Base-by-base conservation (phyloP, 2,113 vertebrate species). In the mouse (Mus musculus) region DNA sequence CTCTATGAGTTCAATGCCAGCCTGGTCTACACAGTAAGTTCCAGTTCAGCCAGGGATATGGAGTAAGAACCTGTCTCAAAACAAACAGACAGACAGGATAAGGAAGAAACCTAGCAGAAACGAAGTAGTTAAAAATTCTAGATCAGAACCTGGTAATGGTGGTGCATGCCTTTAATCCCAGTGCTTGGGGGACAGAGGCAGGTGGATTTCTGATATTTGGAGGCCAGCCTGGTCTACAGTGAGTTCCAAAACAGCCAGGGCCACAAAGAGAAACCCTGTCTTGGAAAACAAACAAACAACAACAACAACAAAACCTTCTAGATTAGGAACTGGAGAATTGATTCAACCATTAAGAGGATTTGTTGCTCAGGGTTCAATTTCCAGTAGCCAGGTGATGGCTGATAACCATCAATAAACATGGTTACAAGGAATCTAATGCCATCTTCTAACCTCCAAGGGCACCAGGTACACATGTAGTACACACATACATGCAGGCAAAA, bases 91-190 rank as follows among this genome's bases (percentile, higher is more conserved):
- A 33, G 30, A 33, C 46, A 67, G 42, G 5, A 63, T 28, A 89
- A 39, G 17, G 36, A 42, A 94, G 73, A 94, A 71, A 93, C 17
- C 28, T 75, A 24, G 89, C 89, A 92, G 77, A 88, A 67, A 69
- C 28, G 22, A 86, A 4, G 39, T 12, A 87, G 46, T 46, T 85
- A 85, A 46, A 52, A 49, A 22, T 28, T 33, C 61, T 86, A 85
- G n/a, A 42, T 42, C 56, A 63, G 49, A 49, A 11, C 20, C 52
- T 2, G 54, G 78, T 4, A 36, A 20, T 81, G 33, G 19, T 56
- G 5, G 19, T 56, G 5, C 49, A 49, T 7, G 49, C 49, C 49
- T 49, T 49, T 49, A 49, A 46, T 76, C 11, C 73, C 42, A 77
- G 75, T 26, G 14, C 39, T 77, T 5, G 19, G 76, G 30, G 22